Conservation (phyloP, 2,113 vertebrate genomes). For the Salvelinus fontinalis region DNA sequence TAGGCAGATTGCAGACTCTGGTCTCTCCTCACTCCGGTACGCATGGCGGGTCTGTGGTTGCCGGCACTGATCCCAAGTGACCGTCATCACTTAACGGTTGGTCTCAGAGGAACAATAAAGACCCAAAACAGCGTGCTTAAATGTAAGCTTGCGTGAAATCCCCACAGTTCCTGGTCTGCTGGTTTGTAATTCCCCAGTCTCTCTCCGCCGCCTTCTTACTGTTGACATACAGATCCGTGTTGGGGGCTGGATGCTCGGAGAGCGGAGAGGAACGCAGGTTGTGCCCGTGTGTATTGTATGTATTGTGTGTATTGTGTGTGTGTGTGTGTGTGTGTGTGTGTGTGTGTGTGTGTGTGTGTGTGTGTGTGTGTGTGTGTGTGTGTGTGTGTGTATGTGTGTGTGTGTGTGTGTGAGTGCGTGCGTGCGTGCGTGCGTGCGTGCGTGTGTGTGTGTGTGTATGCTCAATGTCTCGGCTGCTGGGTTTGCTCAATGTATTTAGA, state of each 20-base stretch:
- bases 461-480: conserved; percentile 45
- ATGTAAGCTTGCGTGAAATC: conserved; percentile 73
- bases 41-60: conserved; percentile 26
- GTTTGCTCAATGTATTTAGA: conserved; percentile 59
- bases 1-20: conserved; percentile 64
- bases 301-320: neutral
- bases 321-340: conserved; percentile 1
- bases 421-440: conserved; percentile 1
- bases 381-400: neutral
- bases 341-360: conserved; percentile 6
- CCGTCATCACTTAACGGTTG: conserved; percentile 64
- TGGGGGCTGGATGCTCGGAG: neutral
- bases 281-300: neutral
- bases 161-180: conserved; percentile 55
- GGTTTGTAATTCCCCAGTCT: conserved; percentile 41
- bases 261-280: neutral
- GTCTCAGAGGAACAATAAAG: conserved; percentile 68
- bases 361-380: neutral
- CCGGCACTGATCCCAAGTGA: conserved; percentile 45
- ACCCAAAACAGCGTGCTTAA: conserved; percentile 60
- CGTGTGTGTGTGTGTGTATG: conserved; percentile 1
- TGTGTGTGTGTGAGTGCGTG: neutral
- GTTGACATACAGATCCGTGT: conserved; percentile 33
- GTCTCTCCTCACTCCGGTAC: conserved; percentile 42
- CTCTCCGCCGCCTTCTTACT: conserved; percentile 35